Evolutionary conservation across 2,797 vertebrate genomes (phyloP), one percentile per base, ranked within the genome.

Genomic region (Lerista edwardsae): DNA sequence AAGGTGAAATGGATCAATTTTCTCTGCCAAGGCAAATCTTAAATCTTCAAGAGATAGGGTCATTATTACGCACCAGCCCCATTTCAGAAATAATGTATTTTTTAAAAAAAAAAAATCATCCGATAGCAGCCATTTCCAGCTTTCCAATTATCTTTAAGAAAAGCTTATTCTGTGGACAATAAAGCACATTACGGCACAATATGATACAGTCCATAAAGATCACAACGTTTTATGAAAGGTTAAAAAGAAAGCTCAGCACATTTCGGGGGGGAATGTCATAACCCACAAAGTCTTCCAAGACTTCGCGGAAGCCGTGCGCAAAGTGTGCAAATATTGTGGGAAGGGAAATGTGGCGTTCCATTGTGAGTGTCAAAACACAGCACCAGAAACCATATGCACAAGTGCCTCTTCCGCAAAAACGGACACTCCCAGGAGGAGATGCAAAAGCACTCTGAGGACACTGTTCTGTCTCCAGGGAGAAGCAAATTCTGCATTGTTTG

Each of bases 61-160:
- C 98, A 98, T 99, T 99, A 98, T 98, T 98, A 97, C 97, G 97
- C 96, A 97, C 97, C 96, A 96, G 97, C 96, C 97, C 98, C 97
- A 98, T 98, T 98, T 98, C 97, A 97, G 97, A 97, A 98, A 98
- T 98, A 98, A 99, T 98, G 98, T 98, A 97, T 98, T 98, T 97
- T 59, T 29, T 21, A 29, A 97, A 95, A 92, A 29, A 97, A 95
- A 92, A 80, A 98, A 97, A 97, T 96, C 97, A 95, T 95, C 96
- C 97, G 97, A 98, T 98, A 98, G 98, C 97, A 97, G 97, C 96
- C 98, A 98, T 98, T 98, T 98, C 97, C 97, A 98, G 97, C 97
- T 98, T 99, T 99, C 98, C 98, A 99, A 99, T 99, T 99, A 99
- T 98, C 98, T 99, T 99, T 98, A 99, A 99, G 98, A 99, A 99